These are phyloP conservation scores for Drosophila busckii DNA, from an alignment of 1,140 invertebrate genomes.

Conservation along the genomic window DNA sequence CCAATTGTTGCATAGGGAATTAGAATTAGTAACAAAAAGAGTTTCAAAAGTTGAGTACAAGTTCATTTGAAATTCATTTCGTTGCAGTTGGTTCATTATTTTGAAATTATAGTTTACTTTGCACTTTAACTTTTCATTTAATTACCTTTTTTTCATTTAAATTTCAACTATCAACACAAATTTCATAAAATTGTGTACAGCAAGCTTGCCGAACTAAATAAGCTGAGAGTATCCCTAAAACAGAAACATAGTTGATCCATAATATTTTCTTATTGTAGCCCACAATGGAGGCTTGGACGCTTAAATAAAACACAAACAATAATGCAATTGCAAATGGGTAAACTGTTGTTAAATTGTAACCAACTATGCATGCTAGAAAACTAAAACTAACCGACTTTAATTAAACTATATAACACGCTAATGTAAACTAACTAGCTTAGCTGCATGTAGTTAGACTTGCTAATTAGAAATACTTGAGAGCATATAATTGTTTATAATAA, in stretches of 20 bases:
- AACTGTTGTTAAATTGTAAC: slow-evolving; percentile 70
- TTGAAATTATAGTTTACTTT: slow-evolving; percentile 1
- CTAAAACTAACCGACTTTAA: slow-evolving; percentile 10
- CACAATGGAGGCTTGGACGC: slow-evolving; percentile 79
- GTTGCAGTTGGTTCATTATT: no score
- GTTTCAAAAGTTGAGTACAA: no score
- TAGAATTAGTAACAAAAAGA: no score
- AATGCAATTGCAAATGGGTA: slow-evolving; percentile 76
- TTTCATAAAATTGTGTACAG: no score
- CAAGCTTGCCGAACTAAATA: not conserved
- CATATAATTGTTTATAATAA: slow-evolving; percentile 10
- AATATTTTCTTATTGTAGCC: slow-evolving; percentile 78
- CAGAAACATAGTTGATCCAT: slow-evolving; percentile 53
- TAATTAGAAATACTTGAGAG: not conserved
- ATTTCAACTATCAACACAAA: no score
- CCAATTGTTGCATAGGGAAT: no score
- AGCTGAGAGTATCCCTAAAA: slow-evolving; percentile 15
- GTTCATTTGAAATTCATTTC: no score
- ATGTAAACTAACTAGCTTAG: slow-evolving; percentile 13
- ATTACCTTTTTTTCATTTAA: no score
- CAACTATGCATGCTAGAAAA: slow-evolving; percentile 64
- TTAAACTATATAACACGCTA: not conserved
- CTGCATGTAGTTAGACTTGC: slow-evolving; percentile 36
- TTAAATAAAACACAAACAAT: slow-evolving; percentile 78
- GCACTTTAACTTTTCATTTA: no score